A percentile compares a stretch with the other conserved stretches of the same genome.
phyloP scores from a whole-genome alignment of 2,797 vertebrate species.

The Hipposideros larvatus region DNA sequence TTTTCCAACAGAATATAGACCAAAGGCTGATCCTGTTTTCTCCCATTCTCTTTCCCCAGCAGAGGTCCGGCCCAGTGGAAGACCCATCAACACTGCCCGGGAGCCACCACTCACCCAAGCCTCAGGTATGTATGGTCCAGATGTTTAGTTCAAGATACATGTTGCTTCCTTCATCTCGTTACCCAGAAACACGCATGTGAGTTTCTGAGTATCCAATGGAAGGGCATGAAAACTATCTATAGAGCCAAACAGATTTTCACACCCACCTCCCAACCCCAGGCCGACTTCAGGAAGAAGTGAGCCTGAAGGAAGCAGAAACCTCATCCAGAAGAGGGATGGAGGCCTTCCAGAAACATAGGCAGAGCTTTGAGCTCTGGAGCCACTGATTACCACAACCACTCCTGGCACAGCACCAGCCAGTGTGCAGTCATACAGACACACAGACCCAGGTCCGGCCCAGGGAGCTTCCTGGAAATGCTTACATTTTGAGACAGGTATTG shows the following conservation, averaged over 20 bases:
- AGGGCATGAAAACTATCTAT: neutral
- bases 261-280: neutral
- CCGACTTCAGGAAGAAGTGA: neutral
- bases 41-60: slow-evolving; percentile 87
- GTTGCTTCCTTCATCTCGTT: neutral
- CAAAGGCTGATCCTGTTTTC: slow-evolving; percentile 31
- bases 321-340: neutral
- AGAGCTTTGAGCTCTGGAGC: neutral
- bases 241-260: neutral
- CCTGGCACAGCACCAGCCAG: neutral
- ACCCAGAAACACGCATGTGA: neutral
- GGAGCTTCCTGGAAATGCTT: neutral
- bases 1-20: neutral
- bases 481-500: neutral
- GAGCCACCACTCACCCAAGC: slow-evolving; percentile 93
- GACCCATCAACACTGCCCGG: slow-evolving; percentile 93
- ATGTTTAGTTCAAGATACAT: neutral
- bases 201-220: neutral
- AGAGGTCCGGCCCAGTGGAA: slow-evolving; percentile 95
- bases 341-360: neutral
- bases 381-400: neutral
- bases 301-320: neutral
- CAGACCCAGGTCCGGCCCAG: neutral
- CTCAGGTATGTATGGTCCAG: slow-evolving; percentile 89
- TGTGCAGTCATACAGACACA: neutral